Percentiles rank a stretch among this genome's conserved stretches.
These are phyloP conservation scores for Montipora capricornis DNA, from an alignment of 64 coral and sea anemone genomes.

Conservation along the genomic window DNA sequence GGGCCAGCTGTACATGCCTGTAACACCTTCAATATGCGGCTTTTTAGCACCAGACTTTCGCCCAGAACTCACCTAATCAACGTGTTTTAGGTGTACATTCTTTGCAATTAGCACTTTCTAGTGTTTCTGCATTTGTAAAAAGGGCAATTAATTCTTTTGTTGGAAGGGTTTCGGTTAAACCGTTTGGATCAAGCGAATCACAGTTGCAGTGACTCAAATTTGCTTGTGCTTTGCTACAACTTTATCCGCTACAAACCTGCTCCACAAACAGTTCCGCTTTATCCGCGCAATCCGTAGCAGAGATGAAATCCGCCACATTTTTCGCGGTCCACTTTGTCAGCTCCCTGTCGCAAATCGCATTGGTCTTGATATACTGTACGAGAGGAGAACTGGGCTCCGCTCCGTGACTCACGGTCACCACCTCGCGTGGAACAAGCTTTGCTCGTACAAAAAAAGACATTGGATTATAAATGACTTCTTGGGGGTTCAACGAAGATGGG, in stretches of 20 bases:
- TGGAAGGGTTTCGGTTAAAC: too few relatives aligned
- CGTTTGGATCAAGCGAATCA: too few relatives aligned
- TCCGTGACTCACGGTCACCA: conserved; percentile 65
- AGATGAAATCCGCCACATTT: conserved; percentile 90
- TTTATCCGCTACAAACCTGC: conserved; percentile 56
- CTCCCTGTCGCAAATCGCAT: conserved; percentile 77
- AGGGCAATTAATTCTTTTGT: background rate
- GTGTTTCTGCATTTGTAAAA: too few relatives aligned
- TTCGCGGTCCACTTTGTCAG: conserved; percentile 79
- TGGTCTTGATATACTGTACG: conserved; percentile 93
- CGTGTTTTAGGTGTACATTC: too few relatives aligned
- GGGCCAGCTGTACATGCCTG: too few relatives aligned
- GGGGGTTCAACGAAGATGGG: conserved; percentile 1
- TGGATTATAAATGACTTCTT: conserved; percentile 81
- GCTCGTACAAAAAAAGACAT: conserved; percentile 85
- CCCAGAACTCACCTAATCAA: too few relatives aligned
- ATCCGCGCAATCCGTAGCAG: conserved; percentile 87
- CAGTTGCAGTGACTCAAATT: too few relatives aligned
- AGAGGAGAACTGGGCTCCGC: conserved; percentile 65
- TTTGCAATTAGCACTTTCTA: too few relatives aligned
- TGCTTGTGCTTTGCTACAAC: too few relatives aligned
- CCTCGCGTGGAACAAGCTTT: conserved; percentile 84
- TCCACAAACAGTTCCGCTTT: conserved; percentile 82
- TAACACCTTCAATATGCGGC: too few relatives aligned
- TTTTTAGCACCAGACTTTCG: too few relatives aligned